Evolutionary conservation across 2,888 invertebrate genomes (phyloP).

Genomic region (Odontothrips loti): DNA sequence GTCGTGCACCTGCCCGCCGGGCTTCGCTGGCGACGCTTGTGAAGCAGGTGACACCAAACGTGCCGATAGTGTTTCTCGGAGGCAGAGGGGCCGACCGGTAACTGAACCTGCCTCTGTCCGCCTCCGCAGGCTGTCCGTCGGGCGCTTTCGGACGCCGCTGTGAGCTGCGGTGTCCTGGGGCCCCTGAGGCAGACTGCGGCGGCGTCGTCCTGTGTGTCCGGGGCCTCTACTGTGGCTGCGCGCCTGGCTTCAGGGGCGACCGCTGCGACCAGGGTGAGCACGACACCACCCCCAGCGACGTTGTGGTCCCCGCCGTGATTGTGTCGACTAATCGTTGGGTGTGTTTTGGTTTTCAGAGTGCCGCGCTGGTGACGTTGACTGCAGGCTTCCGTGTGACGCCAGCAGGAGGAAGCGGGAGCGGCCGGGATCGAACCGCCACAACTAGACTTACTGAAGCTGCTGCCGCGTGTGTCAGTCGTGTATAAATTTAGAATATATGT

Average conservation of each 20-base stretch:
- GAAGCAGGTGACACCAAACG: background rate
- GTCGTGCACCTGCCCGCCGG: background rate
- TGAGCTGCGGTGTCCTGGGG: background rate
- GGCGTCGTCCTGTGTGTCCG: background rate
- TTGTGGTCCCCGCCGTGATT: too few species aligned
- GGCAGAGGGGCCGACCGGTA: too few species aligned
- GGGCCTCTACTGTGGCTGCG: background rate
- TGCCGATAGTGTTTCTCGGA: too few species aligned
- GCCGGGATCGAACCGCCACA: background rate
- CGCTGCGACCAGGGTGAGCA: slow-evolving; percentile 8
- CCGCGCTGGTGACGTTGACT: background rate
- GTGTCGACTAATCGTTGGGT: background rate
- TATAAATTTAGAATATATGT: too few species aligned
- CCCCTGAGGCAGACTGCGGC: background rate
- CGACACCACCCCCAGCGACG: too few species aligned
- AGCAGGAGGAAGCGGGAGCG: background rate
- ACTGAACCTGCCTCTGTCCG: too few species aligned
- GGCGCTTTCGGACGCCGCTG: background rate
- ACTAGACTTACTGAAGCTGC: background rate
- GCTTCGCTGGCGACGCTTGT: background rate
- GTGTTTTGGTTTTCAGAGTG: background rate
- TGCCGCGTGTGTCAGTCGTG: too few species aligned
- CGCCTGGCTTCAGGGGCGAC: background rate
- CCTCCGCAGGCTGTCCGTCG: background rate
- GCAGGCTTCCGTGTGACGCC: background rate